phyloP scores from a whole-genome alignment of 2,888 invertebrate genomes.

The Pedicia rivosa region DNA sequence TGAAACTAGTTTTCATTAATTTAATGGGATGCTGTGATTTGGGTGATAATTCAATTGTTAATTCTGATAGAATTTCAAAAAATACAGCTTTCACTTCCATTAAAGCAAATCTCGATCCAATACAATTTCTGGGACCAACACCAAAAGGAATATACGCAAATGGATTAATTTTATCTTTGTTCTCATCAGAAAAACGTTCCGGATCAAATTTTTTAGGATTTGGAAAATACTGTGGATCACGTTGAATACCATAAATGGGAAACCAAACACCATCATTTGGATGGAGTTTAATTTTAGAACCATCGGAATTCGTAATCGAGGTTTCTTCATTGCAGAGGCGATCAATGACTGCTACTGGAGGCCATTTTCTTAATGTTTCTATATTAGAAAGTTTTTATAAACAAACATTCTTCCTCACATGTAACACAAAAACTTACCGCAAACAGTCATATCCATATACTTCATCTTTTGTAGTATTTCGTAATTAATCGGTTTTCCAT shows the following conservation, averaged over 20 bases:
- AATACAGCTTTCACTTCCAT: constrained; percentile 7
- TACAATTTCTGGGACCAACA: constrained; percentile 42
- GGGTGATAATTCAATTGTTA: constrained; percentile 4
- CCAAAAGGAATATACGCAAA: constrained; percentile 39
- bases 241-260: constrained; percentile 33
- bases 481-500: constrained; percentile 32
- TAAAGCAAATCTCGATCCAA: constrained; percentile 27
- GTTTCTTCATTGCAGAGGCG: constrained; percentile 36
- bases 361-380: constrained; percentile 37
- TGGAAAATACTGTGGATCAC: constrained; percentile 35
- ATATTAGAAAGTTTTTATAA: too few species aligned
- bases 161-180: constrained; percentile 32
- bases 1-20: too few species aligned
- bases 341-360: constrained; percentile 31
- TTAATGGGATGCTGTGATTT: constrained; percentile 4
- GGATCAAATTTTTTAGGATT: constrained; percentile 41
- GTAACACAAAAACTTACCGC: too few species aligned
- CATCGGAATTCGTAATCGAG: too few species aligned
- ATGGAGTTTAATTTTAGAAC: too few species aligned
- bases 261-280: too few species aligned
- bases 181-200: constrained; percentile 39
- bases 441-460: constrained; percentile 39
- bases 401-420: too few species aligned
- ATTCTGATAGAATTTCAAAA: constrained; percentile 5
- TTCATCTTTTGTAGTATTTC: constrained; percentile 35